phyloP scores from a whole-genome alignment of 2,113 vertebrate species.

The Pachyramphus minor region DNA sequence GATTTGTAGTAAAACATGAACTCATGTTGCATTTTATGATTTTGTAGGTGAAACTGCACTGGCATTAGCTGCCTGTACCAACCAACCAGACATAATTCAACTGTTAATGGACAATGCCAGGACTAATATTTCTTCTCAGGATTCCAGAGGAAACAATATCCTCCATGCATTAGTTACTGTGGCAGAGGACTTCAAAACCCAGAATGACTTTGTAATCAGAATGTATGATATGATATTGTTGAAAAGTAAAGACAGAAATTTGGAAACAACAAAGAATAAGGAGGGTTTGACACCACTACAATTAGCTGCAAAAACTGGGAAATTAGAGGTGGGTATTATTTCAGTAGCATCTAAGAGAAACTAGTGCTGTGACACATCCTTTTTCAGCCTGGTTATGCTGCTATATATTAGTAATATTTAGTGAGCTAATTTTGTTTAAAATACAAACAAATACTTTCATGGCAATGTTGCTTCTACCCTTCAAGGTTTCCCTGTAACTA shows the following conservation, averaged over 20 bases:
- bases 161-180: constrained; percentile 77
- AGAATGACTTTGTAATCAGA: constrained; percentile 76
- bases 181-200: constrained; percentile 75
- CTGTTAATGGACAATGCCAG: constrained; percentile 76
- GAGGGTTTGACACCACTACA: constrained; percentile 76
- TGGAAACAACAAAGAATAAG: constrained; percentile 75
- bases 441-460: not conserved
- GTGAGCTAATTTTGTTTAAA: not conserved
- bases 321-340: constrained; percentile 70
- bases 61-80: constrained; percentile 80
- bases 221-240: constrained; percentile 80
- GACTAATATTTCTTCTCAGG: constrained; percentile 74
- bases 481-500: not conserved
- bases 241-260: constrained; percentile 66
- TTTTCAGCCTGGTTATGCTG: not conserved
- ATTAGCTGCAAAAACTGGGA: constrained; percentile 80
- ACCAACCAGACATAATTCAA: constrained; percentile 78
- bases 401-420: not conserved
- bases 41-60: constrained; percentile 75
- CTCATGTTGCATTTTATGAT: not conserved
- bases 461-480: not conserved
- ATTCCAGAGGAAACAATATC: constrained; percentile 79
- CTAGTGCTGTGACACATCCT: not conserved
- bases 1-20: not conserved
- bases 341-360: not conserved